Percentiles rank a stretch among this genome's conserved stretches.
phyloP scores from a whole-genome alignment of 2,797 vertebrate genomes.

The Manis javanica region DNA sequence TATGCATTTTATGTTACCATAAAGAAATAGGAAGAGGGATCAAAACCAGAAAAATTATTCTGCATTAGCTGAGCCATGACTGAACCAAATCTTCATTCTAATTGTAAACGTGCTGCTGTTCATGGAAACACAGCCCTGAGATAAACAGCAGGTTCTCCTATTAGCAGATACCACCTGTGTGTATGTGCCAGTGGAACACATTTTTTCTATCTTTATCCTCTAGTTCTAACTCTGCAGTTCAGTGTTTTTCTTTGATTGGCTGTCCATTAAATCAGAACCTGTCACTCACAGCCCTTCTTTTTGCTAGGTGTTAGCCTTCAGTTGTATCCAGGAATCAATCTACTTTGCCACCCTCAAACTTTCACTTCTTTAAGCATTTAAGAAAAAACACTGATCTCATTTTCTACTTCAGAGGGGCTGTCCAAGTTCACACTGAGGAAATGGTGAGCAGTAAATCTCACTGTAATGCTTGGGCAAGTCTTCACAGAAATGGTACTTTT shows the following conservation, averaged over 20 bases:
- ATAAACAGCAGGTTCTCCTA: background rate
- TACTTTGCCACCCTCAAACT: background rate
- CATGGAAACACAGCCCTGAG: background rate
- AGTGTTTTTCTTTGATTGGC: background rate
- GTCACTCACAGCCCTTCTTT: background rate
- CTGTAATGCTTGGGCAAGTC: background rate
- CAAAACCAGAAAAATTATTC: background rate
- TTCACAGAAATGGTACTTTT: slow-evolving; percentile 16
- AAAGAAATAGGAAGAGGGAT: background rate
- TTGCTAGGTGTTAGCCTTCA: slow-evolving; percentile 36
- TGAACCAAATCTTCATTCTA: background rate
- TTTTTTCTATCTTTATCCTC: background rate
- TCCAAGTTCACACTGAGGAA: background rate
- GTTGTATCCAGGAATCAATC: slow-evolving; percentile 1
- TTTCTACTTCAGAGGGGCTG: background rate
- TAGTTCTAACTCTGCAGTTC: background rate
- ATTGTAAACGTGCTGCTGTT: background rate
- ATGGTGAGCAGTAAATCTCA: background rate
- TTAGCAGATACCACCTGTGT: background rate
- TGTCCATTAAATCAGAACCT: slow-evolving; percentile 6
- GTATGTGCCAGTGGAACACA: background rate
- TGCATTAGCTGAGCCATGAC: background rate
- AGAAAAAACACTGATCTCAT: slow-evolving; percentile 41
- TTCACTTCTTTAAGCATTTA: slow-evolving; percentile 36
- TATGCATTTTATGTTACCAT: background rate